phyloP scores from a whole-genome alignment of 2,888 invertebrate species.

The Sphecodes monilicornis region DNA sequence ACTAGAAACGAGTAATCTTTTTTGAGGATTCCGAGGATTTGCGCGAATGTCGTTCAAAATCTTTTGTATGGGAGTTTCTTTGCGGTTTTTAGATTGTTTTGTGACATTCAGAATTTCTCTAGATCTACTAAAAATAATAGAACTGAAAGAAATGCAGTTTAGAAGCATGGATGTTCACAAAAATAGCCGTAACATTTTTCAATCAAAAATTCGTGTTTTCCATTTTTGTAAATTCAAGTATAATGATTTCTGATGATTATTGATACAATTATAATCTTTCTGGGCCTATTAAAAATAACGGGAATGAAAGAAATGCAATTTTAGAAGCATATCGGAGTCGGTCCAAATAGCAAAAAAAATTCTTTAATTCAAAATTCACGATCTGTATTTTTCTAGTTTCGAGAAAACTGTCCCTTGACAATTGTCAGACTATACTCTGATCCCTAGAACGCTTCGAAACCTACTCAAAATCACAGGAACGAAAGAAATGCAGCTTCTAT shows the following conservation, averaged over 20 bases:
- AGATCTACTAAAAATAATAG: neutral
- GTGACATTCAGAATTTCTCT: neutral
- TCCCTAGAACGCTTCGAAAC: too few species aligned
- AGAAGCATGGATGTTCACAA: neutral
- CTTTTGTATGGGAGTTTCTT: neutral
- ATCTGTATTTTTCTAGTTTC: too few species aligned
- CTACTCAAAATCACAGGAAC: neutral
- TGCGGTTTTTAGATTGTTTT: neutral
- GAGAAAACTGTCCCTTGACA: too few species aligned
- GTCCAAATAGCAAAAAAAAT: too few species aligned
- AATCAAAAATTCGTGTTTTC: neutral
- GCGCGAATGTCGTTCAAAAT: slow-evolving; percentile 16
- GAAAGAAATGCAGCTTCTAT: neutral
- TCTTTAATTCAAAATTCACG: too few species aligned
- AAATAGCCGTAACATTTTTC: neutral
- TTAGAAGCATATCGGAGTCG: neutral
- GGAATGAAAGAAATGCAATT: neutral
- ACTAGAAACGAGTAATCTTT: slow-evolving; percentile 14
- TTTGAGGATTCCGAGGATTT: neutral
- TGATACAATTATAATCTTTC: too few species aligned
- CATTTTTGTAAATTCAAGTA: neutral
- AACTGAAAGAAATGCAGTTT: neutral
- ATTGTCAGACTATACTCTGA: too few species aligned
- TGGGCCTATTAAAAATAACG: neutral
- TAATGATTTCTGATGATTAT: too few species aligned